Evolutionary conservation across 92 coral and sea anemone species (phyloP), one percentile per base, ranked within the genome.

Genomic region (Paramuricea clavata): DNA sequence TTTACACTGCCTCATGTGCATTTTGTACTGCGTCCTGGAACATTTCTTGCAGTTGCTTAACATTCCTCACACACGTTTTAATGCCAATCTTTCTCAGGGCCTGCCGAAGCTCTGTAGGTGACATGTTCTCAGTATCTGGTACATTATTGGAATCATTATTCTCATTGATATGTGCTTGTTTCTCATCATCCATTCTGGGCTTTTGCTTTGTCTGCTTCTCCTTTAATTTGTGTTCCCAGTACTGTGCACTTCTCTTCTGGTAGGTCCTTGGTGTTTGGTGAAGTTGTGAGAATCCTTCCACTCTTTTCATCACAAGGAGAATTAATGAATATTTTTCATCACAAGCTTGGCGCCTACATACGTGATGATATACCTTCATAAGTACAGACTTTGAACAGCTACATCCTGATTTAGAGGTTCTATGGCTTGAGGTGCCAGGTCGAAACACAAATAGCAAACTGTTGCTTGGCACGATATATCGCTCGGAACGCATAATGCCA

Each of bases 101-200:
- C 32, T 31, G 42, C 16, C 78, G 28, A 12, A 72, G 78, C 41
- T 72, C 78, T 34, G 52, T 35, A 27, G 78, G 42, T 35, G 78
- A 72, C 78, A 72, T 65, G 72, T 65, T 65, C 39, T 65, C 72
- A 65, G 39, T 1, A 26, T 72, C 57, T 67, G 74, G 43, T 17
- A 28, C 39, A 28, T 67, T 23, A 67, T 0, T 17, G 27, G 19
- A 9, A 41, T 44, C 8, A 5, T 28, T 28, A 30, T 34, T 67
- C 10, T 0, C 74, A 67, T 67, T 67, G 11, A 28, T 28, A 28
- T 17, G 12, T 28, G 7, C 36, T 67, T 30, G 74, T 23, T 0
- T 56, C 64, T 56, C 30, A 30, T 30, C 30, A 67, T 28, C 19
- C 33, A 30, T 25, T 23, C 43, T 67, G 39, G 8, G 7, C 28